Evolutionary conservation across 2,888 invertebrate genomes (phyloP), one percentile per base, ranked within the genome.

Genomic region (Plusia festucae): DNA sequence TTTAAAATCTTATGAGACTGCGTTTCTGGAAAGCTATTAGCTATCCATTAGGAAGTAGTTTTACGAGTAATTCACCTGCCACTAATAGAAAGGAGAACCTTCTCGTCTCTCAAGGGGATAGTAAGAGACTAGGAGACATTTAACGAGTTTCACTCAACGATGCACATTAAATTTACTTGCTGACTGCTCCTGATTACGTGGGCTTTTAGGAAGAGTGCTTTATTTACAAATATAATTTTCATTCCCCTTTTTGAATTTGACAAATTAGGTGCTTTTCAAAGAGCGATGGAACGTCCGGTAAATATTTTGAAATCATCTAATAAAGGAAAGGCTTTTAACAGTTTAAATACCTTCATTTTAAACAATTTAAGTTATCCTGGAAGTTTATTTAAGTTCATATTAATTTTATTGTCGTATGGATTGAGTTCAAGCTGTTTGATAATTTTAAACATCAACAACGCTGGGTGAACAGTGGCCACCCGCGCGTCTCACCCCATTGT

Each of bases 1-100:
- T 61, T 49, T 49, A 20, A 20, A 49, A 18, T 20, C 11, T 49
- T 20, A 49, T 20, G 22, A 53, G 9, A 18, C 15, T 7, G 6
- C 11, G 54, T 54, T 65, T 65, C n/a, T 60, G n/a, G 55, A 22
- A 65, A 53, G 20, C 20, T 4, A 53, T 22, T 15, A 22, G 9
- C 6, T 20, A n/a, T 46, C 40, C 18, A 27, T 55, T 53, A n/a
- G 34, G 9, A 46, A 16, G 20, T 61, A 62, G 54, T 55, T 55
- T 18, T 53, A 11, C 3, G 30, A 18, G 4, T 56, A 49, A 30
- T 55, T 49, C 15, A 44, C 8, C 1, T 13, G 22, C 34, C 22
- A 15, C 44, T 52, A 30, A 46, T 15, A 46, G 18, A n/a, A n/a
- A n/a, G n/a, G n/a, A n/a, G n/a, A 30, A 53, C 16, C n/a, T 52